Base-by-base conservation (phyloP, 2,888 invertebrate species). In the Andrena hattorfiana region DNA sequence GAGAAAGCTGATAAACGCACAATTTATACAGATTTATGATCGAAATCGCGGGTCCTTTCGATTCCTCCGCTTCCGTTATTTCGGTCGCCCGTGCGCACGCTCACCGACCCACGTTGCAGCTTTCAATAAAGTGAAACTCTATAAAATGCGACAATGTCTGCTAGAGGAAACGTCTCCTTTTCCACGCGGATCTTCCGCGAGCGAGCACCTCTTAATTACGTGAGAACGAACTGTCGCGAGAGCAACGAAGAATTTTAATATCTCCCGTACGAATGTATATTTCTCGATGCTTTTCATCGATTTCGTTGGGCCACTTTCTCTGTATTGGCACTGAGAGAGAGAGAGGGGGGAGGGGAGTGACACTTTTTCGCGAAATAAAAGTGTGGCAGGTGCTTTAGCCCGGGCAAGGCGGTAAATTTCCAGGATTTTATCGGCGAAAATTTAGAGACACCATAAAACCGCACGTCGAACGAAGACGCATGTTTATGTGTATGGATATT, bases 361-460 rank as follows among this genome's bases (percentile, higher is more conserved):
- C 59, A 51, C 70, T 73, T 60, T 35, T 56, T 23, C 56, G 23
- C 28, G 69, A 69, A 83, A 80, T 87, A 83, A 85, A 79, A 73
- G 67, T 49, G 78, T 51, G 75, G 83, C 83, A 75, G 83, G 80
- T 78, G 83, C 77, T 88, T 83, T 77, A 79, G 75, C 60, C 76
- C 60, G 51, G 28, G 13, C 56, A 8, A 60, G 63, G 60, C 75
- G 68, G 85, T 90, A 90, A 90, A 91, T 90, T 89, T 86, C 82
- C 78, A 63, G 85, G 91, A 89, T 91, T 90, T 91, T 90, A 91
- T 91, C 91, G 89, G 83, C 73, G 81, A 86, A 77, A 90, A 91
- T 91, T 91, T 91, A 90, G 88, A 86, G 89, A 85, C 86, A 84
- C 85, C 82, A 85, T 89, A 91, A 90, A 90, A 87, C 69, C 73